A percentile compares a stretch with the other conserved stretches of the same genome.
Conservation (phyloP, 2,888 invertebrate genomes). For the Chrysodeixis includens region DNA sequence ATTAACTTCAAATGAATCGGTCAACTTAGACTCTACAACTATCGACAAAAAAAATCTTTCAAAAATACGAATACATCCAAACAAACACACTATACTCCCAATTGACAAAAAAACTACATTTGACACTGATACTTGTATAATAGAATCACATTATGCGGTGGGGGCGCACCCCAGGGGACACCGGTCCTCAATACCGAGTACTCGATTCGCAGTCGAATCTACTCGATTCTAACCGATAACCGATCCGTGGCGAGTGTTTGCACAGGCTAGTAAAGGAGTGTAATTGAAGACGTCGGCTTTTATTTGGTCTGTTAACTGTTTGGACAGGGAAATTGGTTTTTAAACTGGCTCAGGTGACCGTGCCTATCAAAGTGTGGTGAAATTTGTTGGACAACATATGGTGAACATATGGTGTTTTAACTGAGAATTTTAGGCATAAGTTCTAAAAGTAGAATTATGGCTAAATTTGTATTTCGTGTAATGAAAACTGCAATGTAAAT, state of each 20-base stretch:
- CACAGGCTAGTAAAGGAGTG: constrained; percentile 67
- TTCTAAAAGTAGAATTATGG: too few relatives aligned
- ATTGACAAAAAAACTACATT: constrained; percentile 58
- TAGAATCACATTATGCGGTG: constrained; percentile 69
- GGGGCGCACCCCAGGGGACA: constrained; percentile 55
- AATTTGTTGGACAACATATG: constrained; percentile 6
- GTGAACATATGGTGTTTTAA: not conserved
- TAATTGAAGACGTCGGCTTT: constrained; percentile 71
- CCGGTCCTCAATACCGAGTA: constrained; percentile 58
- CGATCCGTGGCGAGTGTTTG: constrained; percentile 71
- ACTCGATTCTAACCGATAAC: constrained; percentile 56
- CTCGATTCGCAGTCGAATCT: constrained; percentile 62
- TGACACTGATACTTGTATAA: constrained; percentile 62
- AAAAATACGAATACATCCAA: constrained; percentile 10
- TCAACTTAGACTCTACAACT: too few relatives aligned
- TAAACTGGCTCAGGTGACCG: constrained; percentile 65
- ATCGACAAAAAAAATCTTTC: too few relatives aligned
- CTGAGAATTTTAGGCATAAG: too few relatives aligned
- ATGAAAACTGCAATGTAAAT: too few relatives aligned
- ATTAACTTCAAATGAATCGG: too few relatives aligned
- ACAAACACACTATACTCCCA: constrained; percentile 44
- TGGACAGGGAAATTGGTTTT: constrained; percentile 73
- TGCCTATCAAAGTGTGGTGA: constrained; percentile 45
- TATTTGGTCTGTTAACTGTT: constrained; percentile 69
- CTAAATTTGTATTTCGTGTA: too few relatives aligned